phyloP scores from a whole-genome alignment of 2,113 vertebrate species.

The Chunga burmeisteri region DNA sequence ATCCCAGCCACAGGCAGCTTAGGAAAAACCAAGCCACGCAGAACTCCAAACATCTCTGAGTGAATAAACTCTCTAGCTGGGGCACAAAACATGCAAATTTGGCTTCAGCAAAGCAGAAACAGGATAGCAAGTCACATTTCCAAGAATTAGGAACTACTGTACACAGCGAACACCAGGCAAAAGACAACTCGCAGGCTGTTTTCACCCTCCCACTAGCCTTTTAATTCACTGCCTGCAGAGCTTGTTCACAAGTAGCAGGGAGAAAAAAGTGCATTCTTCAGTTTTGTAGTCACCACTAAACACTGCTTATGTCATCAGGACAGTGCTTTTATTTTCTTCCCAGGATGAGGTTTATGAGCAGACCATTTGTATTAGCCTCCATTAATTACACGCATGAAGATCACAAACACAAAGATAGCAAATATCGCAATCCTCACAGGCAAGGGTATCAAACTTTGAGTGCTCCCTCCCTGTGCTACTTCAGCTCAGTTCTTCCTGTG shows the following conservation, averaged over 20 bases:
- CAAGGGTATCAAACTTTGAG: conserved; percentile 55
- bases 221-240: neutral
- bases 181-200: neutral
- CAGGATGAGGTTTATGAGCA: neutral
- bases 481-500: neutral
- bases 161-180: neutral
- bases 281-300: neutral
- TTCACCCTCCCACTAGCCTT: neutral
- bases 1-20: neutral
- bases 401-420: conserved; percentile 63
- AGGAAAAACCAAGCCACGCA: neutral
- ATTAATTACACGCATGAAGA: conserved; percentile 71
- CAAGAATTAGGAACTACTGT: neutral
- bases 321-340: neutral
- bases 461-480: conserved; percentile 25
- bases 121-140: neutral
- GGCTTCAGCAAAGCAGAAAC: neutral
- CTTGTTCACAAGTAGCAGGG: neutral
- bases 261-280: neutral
- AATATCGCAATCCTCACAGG: conserved; percentile 73
- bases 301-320: neutral
- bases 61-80: neutral
- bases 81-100: neutral
- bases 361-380: conserved; percentile 48
- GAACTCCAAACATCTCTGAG: neutral